Percentiles rank a stretch among this genome's conserved stretches.
Evolutionary conservation across 2,113 vertebrate genomes (phyloP).

Genomic region (Abramis brama): DNA sequence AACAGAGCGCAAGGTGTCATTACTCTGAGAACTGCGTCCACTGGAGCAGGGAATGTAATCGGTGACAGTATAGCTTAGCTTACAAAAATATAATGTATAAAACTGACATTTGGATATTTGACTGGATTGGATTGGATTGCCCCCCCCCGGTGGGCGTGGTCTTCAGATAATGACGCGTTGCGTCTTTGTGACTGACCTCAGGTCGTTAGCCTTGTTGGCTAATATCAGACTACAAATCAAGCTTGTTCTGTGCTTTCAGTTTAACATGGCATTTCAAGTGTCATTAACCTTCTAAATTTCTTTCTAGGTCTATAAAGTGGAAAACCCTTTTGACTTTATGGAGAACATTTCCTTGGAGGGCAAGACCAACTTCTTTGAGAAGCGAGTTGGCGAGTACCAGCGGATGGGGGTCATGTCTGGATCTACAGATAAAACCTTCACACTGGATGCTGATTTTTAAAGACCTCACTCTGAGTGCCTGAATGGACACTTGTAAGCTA

Average conservation of each 20-base stretch:
- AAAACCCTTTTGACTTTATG: constrained; percentile 99
- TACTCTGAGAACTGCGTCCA: too few species aligned
- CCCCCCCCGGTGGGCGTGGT: too few species aligned
- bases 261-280: neutral
- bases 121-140: too few species aligned
- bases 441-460: constrained; percentile 93
- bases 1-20: too few species aligned
- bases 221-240: constrained; percentile 52
- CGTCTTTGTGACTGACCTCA: neutral
- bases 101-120: too few species aligned
- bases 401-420: constrained; percentile 96
- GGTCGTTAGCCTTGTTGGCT: constrained; percentile 36
- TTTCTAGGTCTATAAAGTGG: constrained; percentile 82
- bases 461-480: neutral
- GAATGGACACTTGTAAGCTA: constrained; percentile 24
- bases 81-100: too few species aligned
- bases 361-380: constrained; percentile 99
- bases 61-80: too few species aligned
- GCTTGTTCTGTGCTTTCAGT: neutral
- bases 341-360: constrained; percentile 98
- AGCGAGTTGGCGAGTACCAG: constrained; percentile 96
- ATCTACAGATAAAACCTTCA: constrained; percentile 87
- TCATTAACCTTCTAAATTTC: constrained; percentile 62
- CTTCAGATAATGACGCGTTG: too few species aligned
- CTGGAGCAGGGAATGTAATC: too few species aligned